phyloP scores from a whole-genome alignment of 1,140 invertebrate species.

The Antheraea mylitta region DNA sequence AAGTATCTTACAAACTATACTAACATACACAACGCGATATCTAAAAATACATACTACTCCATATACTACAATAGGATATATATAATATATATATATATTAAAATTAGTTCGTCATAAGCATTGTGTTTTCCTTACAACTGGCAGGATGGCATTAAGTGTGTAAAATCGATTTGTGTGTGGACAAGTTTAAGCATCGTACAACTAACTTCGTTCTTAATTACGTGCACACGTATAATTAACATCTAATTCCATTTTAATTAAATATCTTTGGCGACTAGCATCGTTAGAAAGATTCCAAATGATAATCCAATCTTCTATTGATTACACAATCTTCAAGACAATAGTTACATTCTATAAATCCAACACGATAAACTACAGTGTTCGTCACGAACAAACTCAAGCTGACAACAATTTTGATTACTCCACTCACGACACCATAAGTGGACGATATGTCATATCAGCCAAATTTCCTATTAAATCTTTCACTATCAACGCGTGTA shows the following conservation, averaged over 20 bases:
- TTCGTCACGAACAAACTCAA: constrained; percentile 15
- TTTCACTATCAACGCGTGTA: constrained; percentile 64
- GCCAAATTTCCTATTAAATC: constrained; percentile 73
- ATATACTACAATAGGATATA: constrained; percentile 73
- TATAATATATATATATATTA: constrained; percentile 51
- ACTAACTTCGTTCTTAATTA: constrained; percentile 67
- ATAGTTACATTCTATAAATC: background rate
- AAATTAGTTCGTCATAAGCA: constrained; percentile 75
- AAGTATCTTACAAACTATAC: constrained; percentile 71
- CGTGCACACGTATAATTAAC: constrained; percentile 68
- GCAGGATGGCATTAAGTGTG: constrained; percentile 74
- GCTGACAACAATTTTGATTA: constrained; percentile 41
- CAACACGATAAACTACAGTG: constrained; percentile 1
- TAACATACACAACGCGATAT: constrained; percentile 76
- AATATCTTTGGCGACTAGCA: constrained; percentile 74
- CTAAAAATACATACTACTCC: constrained; percentile 77
- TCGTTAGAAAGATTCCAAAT: constrained; percentile 77
- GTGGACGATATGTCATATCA: constrained; percentile 70
- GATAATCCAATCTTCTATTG: constrained; percentile 7
- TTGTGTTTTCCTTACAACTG: constrained; percentile 70
- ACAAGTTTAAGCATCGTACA: constrained; percentile 72
- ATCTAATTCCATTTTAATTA: constrained; percentile 59
- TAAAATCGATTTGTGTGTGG: constrained; percentile 76
- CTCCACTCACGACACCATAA: constrained; percentile 65
- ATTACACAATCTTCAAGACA: background rate